Conservation (phyloP, 1,140 invertebrate genomes). For the Drosophila athabasca region DNA sequence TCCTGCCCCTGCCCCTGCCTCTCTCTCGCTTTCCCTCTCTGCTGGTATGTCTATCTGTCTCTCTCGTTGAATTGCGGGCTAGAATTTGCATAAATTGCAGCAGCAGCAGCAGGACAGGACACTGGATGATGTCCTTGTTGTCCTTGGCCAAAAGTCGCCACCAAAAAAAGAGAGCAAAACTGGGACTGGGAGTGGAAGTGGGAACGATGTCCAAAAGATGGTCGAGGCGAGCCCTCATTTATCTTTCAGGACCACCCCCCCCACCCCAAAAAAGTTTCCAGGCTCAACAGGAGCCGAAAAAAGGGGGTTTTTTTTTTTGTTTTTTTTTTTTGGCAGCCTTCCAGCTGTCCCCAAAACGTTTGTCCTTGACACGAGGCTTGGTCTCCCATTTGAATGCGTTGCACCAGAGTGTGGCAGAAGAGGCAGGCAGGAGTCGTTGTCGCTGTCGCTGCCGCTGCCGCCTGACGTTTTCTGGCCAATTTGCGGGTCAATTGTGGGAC, state of each 20-base stretch:
- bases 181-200: no score
- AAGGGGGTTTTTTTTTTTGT: neutral
- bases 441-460: no score
- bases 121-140: conserved; percentile 57
- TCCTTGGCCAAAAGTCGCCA: conserved; percentile 57
- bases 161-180: neutral
- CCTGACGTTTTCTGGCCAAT: conserved; percentile 46
- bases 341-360: conserved; percentile 51
- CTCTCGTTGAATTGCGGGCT: conserved; percentile 26
- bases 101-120: conserved; percentile 12
- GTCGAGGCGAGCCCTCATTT: conserved; percentile 48
- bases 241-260: conserved; percentile 43
- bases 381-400: conserved; percentile 12
- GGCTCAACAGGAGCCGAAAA: conserved; percentile 35
- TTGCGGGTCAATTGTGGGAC: conserved; percentile 63
- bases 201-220: conserved; percentile 4
- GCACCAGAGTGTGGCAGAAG: no score
- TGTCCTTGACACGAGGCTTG: conserved; percentile 63
- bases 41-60: neutral
- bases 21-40: conserved; percentile 3
- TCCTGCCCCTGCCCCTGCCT: conserved; percentile 3
- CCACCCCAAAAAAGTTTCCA: conserved; percentile 24
- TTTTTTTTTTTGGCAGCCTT: conserved; percentile 44
- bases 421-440: no score
- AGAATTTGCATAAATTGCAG: conserved; percentile 69